A percentile compares a stretch with the other conserved stretches of the same genome.
phyloP scores from a whole-genome alignment of 2,113 vertebrate species.

The Syngnathus scovelli region DNA sequence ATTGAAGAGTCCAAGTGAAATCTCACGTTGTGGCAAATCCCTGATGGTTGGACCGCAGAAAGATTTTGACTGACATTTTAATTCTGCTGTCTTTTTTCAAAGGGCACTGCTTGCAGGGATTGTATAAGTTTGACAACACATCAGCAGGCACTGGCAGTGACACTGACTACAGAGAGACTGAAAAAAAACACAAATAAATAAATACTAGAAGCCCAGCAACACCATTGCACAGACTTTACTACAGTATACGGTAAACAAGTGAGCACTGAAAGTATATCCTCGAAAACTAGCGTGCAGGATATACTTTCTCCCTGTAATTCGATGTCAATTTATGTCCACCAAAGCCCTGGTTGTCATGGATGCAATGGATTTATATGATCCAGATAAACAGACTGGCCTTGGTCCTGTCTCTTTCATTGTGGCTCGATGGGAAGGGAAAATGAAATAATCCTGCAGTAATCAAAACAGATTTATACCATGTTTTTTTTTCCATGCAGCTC shows the following conservation, averaged over 20 bases:
- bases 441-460: constrained; percentile 6
- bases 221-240: constrained; percentile 7
- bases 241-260: background rate
- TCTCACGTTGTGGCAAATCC: background rate
- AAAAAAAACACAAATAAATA: background rate
- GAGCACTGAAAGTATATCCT: too few species aligned
- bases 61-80: constrained; percentile 15
- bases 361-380: constrained; percentile 30
- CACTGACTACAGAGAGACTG: constrained; percentile 3
- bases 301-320: background rate
- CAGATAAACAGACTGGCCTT: constrained; percentile 11
- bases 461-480: background rate
- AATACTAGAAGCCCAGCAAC: constrained; percentile 18
- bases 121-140: constrained; percentile 21
- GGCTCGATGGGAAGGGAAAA: background rate
- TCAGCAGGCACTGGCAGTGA: constrained; percentile 17
- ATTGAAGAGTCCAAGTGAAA: background rate
- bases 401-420: constrained; percentile 11
- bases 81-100: constrained; percentile 4
- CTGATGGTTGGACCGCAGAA: background rate
- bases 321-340: constrained; percentile 34
- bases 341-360: constrained; percentile 44
- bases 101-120: constrained; percentile 7
- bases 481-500: background rate
- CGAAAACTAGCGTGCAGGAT: background rate